Base-by-base conservation (phyloP, 2,888 invertebrate species). In the Acleris holmiana region DNA sequence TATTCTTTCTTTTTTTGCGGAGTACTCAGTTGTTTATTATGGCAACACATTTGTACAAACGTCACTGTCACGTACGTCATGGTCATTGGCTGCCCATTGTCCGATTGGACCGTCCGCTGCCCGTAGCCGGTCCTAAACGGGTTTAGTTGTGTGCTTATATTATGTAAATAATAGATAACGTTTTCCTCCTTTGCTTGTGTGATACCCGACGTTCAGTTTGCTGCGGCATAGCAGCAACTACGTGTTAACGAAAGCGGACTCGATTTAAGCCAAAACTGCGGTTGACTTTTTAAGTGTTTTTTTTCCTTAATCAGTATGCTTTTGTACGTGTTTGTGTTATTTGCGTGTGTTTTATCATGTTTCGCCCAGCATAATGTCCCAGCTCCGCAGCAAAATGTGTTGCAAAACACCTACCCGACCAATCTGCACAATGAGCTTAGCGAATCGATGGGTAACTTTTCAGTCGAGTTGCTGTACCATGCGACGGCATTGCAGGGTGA, bases 401-500 rank as follows among this genome's bases (percentile, higher is more conserved):
- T 29, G 29, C 29, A 29, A 8, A 29, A 35, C 35, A 35, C 8
- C 13, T 35, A 21, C 17, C 48, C 56, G 7, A 66, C 68, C 3
- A 75, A 67, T 44, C 62, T 85, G 5, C 84, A 82, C 61, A 73
- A 79, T 70, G 84, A 78, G 21, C 74, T 91, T 2, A 76, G 89
- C 5, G 88, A 90, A 54, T 80, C 75, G 55, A 88, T 90, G 29
- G 91, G 89, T 13, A 90, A 90, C 68, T 92, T 92, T 78, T 92
- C 91, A 50, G 74, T 91, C 2, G 90, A 91, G 73, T 60, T 88
- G 7, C 70, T 92, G 2, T 86, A 82, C 62, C 81, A 85, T 49
- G 83, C 86, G 0, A 73, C 87, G 0, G 78, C 75, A 40, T 68
- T 73, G 2, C 76, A 80, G 54, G 68, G 73, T 2, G 74, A 74